Conservation (phyloP, 2,797 vertebrate species). For the Sebastes taczanowskii region DNA sequence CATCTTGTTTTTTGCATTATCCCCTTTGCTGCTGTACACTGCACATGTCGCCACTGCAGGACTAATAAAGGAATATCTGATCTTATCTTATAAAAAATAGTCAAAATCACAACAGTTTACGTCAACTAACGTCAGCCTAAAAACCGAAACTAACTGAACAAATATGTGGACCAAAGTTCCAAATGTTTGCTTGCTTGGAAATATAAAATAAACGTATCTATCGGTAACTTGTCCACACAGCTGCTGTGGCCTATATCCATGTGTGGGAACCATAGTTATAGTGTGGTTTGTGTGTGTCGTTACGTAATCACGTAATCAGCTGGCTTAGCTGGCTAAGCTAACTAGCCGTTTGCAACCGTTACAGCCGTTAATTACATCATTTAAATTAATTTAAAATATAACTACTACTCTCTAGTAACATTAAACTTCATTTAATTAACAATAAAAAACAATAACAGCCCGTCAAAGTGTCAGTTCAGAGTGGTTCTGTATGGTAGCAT, state of each 20-base stretch:
- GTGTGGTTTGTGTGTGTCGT: slow-evolving; percentile 55
- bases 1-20: no score
- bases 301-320: slow-evolving; percentile 72
- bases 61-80: no score
- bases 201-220: not conserved
- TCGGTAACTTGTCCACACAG: slow-evolving; percentile 12
- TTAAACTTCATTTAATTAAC: fast-evolving
- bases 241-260: slow-evolving; percentile 39
- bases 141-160: not conserved
- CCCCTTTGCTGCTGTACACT: no score
- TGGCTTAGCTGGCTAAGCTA: slow-evolving; percentile 60
- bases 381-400: not conserved
- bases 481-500: not conserved
- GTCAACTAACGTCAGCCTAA: not conserved
- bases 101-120: not conserved
- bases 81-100: no score
- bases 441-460: fast-evolving
- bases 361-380: not conserved
- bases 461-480: not conserved
- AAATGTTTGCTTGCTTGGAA: not conserved
- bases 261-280: slow-evolving; percentile 61
- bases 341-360: slow-evolving; percentile 10
- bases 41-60: no score
- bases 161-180: not conserved
- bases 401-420: fast-evolving